These are phyloP conservation scores for Drosophila asahinai DNA, from an alignment of 1,140 invertebrate species.

Conservation along the genomic window DNA sequence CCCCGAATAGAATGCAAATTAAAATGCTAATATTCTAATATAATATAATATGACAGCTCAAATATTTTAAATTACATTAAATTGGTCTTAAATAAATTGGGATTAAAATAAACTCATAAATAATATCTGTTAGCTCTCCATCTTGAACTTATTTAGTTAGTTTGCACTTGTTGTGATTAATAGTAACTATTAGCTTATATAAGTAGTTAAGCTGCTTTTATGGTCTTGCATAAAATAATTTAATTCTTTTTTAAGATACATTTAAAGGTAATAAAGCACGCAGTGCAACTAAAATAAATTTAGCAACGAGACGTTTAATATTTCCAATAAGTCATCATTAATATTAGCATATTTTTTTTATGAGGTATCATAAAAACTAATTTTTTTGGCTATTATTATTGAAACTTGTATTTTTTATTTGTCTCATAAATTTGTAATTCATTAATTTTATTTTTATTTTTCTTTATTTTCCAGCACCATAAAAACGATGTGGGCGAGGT, in stretches of 20 bases:
- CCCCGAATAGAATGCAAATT: conserved; percentile 35
- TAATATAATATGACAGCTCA: too few relatives aligned
- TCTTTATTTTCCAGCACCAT: conserved; percentile 86
- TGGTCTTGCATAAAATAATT: not conserved
- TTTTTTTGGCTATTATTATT: too few relatives aligned
- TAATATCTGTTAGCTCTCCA: not conserved
- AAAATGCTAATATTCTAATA: conserved; percentile 24
- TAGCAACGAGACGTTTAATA: too few relatives aligned
- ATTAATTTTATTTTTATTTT: not conserved
- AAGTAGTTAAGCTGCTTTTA: not conserved
- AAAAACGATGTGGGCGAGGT: conserved; percentile 91
- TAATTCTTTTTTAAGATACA: not conserved
- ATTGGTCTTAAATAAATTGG: too few relatives aligned
- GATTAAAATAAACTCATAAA: not conserved
- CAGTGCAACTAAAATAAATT: not conserved
- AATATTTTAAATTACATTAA: too few relatives aligned
- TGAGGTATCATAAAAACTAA: too few relatives aligned
- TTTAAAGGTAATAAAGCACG: not conserved
- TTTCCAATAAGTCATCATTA: too few relatives aligned
- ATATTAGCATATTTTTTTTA: not conserved
- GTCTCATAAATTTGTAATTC: not conserved
- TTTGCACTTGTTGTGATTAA: not conserved
- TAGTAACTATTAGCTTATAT: too few relatives aligned
- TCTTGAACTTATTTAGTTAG: not conserved
- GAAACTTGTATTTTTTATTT: not conserved